Evolutionary conservation across 2,888 invertebrate species (phyloP).

Genomic region (Acanthosepion esculentum): DNA sequence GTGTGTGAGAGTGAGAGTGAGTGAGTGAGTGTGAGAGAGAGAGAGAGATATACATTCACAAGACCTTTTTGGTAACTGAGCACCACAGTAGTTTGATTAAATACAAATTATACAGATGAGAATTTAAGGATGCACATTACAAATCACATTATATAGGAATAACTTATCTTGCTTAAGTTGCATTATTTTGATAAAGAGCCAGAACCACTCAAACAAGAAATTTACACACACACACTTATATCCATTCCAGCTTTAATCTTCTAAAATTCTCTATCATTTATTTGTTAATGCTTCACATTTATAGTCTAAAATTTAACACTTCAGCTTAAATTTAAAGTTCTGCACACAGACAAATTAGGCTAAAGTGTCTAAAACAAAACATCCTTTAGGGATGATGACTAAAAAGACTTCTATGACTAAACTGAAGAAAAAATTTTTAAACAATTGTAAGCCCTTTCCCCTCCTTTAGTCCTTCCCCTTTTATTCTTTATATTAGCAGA

Average conservation of each 20-base stretch:
- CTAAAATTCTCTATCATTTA: neutral
- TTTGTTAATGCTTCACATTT: conserved; percentile 4
- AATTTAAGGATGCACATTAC: conserved; percentile 36
- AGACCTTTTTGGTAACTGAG: neutral
- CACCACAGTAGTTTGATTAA: conserved; percentile 4
- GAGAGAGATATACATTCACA: neutral
- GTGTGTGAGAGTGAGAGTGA: too few relatives aligned
- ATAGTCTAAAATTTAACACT: neutral
- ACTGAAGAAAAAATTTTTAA: neutral
- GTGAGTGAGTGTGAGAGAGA: too few relatives aligned
- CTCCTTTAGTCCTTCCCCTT: neutral
- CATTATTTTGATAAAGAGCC: neutral
- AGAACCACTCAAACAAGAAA: neutral
- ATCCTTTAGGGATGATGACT: neutral
- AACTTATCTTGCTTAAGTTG: neutral
- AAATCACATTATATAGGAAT: conserved; percentile 34
- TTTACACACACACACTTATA: neutral
- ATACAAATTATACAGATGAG: conserved; percentile 1
- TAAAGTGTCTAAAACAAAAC: neutral
- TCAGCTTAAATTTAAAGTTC: conserved; percentile 2
- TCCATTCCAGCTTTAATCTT: neutral
- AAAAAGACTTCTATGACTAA: neutral
- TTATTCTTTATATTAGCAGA: neutral
- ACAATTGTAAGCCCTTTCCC: neutral
- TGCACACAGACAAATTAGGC: too few relatives aligned